A percentile compares a stretch with the other conserved stretches of the same genome.
phyloP scores from a whole-genome alignment of 2,113 vertebrate species.

The Psephotus haematonotus region DNA sequence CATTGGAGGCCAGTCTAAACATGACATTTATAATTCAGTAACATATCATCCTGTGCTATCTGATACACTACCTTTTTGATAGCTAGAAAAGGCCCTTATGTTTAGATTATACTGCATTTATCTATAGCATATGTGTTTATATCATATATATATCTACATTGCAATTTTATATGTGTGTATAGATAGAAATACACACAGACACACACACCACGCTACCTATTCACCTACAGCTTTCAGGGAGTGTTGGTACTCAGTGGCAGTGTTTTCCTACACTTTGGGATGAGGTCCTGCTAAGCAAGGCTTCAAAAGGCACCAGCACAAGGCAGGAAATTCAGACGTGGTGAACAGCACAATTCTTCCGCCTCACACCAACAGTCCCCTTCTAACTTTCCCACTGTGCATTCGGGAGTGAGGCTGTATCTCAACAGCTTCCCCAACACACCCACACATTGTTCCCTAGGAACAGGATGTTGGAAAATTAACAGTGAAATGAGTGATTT shows the following conservation, averaged over 20 bases:
- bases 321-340: background rate
- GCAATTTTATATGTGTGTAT: background rate
- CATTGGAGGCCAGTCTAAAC: background rate
- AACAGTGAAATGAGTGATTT: background rate
- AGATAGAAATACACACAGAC: background rate
- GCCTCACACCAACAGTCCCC: background rate
- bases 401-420: background rate
- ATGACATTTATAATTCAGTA: background rate
- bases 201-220: background rate
- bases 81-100: background rate
- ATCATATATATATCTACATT: background rate
- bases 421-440: constrained; percentile 6
- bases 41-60: background rate
- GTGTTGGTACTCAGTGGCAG: background rate
- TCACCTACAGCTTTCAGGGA: background rate
- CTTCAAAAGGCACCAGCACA: background rate
- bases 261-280: background rate
- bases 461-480: constrained; percentile 51
- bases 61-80: rapidly evolving
- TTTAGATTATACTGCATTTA: background rate
- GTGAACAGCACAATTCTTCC: background rate
- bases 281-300: background rate
- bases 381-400: background rate
- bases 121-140: too few species aligned
- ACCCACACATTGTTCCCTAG: constrained; percentile 33